Evolutionary conservation across 1,140 invertebrate genomes (phyloP).

Genomic region (Hydropsyche tenuis): DNA sequence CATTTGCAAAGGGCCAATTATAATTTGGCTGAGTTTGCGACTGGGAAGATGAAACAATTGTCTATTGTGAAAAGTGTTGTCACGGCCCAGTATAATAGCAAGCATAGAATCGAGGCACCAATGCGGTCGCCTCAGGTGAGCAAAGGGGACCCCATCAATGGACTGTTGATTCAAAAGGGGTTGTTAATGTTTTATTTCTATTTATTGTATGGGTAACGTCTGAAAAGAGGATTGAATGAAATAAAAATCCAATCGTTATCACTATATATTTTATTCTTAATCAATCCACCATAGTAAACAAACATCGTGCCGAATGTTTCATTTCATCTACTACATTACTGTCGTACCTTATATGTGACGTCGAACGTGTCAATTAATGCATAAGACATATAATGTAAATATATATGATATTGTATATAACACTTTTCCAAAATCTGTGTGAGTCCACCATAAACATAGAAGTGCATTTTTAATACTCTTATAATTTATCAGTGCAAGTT

Average conservation of each 20-base stretch:
- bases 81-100: no score
- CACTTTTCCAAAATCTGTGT: slow-evolving; percentile 32
- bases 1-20: no score
- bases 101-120: no score
- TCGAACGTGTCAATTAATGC: not conserved
- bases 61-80: no score
- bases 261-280: slow-evolving; percentile 44
- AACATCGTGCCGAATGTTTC: slow-evolving; percentile 38
- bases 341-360: not conserved
- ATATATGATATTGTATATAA: not conserved
- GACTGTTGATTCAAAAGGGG: no score
- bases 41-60: no score
- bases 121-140: no score
- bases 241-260: slow-evolving; percentile 1
- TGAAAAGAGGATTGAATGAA: slow-evolving; percentile 1
- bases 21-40: no score
- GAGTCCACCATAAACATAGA: slow-evolving; percentile 45
- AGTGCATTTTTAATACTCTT: slow-evolving; percentile 48
- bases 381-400: slow-evolving; percentile 16
- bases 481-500: slow-evolving; percentile 49
- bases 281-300: slow-evolving; percentile 50
- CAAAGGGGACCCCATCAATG: no score
- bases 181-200: no score
- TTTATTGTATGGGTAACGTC: no score
- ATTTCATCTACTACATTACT: slow-evolving; percentile 23